These are phyloP conservation scores for Chloropsis cyanopogon DNA, from an alignment of 2,113 vertebrate species.

Conservation along the genomic window DNA sequence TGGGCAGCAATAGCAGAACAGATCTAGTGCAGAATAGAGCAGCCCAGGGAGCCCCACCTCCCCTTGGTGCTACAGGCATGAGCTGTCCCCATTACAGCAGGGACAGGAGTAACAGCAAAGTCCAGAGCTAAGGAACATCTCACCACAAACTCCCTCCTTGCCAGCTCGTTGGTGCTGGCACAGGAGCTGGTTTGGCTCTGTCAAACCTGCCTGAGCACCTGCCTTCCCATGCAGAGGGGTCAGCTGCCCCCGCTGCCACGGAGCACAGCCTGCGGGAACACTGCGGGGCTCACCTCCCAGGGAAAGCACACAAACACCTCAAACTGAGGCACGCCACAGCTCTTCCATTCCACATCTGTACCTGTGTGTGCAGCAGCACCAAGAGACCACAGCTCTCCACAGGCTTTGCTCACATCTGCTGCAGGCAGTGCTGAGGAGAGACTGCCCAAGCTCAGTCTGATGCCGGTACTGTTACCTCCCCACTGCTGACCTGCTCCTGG, in stretches of 20 bases:
- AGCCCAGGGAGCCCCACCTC: background rate
- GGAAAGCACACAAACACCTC: background rate
- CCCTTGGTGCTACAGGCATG: fast-evolving
- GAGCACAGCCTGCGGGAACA: too few relatives aligned
- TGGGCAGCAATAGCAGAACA: background rate
- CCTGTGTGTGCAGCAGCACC: fast-evolving
- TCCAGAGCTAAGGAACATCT: fast-evolving
- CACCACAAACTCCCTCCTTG: fast-evolving
- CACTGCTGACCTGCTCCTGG: fast-evolving
- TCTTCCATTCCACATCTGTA: background rate
- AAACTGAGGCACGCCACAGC: fast-evolving
- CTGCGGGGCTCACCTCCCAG: fast-evolving
- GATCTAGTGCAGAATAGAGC: background rate
- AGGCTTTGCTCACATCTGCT: fast-evolving
- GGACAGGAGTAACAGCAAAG: background rate
- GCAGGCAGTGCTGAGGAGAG: fast-evolving
- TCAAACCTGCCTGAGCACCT: background rate
- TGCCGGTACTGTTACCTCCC: background rate
- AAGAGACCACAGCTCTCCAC: fast-evolving
- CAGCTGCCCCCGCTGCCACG: background rate
- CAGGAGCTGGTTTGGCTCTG: background rate
- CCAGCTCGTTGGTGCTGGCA: background rate
- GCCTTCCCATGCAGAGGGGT: background rate
- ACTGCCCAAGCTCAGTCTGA: fast-evolving
- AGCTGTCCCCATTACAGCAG: fast-evolving